Percentiles rank a stretch among this genome's conserved stretches.
Evolutionary conservation across 1,140 invertebrate species (phyloP).

Genomic region (Ditylenchus dipsaci): DNA sequence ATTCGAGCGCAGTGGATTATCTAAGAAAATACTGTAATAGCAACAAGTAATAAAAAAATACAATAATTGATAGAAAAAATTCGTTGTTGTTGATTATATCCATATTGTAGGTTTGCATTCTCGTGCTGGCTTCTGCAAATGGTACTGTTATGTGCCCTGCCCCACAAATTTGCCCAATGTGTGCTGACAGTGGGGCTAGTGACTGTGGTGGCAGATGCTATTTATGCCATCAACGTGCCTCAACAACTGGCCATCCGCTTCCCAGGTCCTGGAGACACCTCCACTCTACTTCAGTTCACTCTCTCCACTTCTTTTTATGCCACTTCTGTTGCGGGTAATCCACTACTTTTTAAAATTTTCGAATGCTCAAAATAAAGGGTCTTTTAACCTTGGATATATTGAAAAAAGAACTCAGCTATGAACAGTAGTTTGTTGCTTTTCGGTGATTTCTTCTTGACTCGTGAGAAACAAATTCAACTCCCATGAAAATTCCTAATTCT

Average conservation of each 20-base stretch:
- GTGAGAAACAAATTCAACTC: background rate
- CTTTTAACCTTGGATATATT: conserved; percentile 5
- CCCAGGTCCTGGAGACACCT: conserved; percentile 19
- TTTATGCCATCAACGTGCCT: conserved; percentile 30
- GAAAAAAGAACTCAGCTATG: background rate
- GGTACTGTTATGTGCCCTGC: conserved; percentile 27
- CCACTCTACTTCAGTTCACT: conserved; percentile 23
- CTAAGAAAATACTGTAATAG: too few relatives aligned
- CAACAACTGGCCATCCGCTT: conserved; percentile 26
- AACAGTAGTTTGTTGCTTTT: background rate
- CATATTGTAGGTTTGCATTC: conserved; percentile 42
- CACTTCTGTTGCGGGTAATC: conserved; percentile 33
- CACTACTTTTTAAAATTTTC: conserved; percentile 1
- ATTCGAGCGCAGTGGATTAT: too few relatives aligned
- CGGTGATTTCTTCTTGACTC: background rate
- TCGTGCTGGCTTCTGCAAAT: conserved; percentile 39
- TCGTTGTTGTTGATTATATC: too few relatives aligned
- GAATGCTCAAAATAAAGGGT: background rate
- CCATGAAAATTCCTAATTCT: background rate
- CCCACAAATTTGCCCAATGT: conserved; percentile 30
- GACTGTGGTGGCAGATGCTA: conserved; percentile 25
- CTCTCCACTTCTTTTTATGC: conserved; percentile 36
- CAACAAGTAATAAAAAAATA: too few relatives aligned
- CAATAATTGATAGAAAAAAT: too few relatives aligned
- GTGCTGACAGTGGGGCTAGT: conserved; percentile 22